Conservation (phyloP, 1,140 invertebrate species). For the Brachionus rotundiformis region DNA sequence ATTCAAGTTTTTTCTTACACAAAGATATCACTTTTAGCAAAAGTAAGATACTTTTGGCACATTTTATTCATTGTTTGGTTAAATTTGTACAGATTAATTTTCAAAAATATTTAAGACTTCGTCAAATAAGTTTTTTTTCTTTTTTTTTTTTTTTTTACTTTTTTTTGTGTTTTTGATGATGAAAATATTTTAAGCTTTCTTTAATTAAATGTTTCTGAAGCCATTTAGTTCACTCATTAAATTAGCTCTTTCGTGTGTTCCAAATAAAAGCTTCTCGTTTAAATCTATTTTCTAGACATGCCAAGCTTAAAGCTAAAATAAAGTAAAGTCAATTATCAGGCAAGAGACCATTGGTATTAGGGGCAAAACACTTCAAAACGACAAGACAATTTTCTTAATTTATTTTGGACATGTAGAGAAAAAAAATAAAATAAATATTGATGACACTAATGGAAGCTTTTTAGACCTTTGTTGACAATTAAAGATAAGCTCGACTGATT, state of each 20-base stretch:
- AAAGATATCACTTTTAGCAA: slow-evolving; percentile 43
- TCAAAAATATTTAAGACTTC: background rate
- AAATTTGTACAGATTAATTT: background rate
- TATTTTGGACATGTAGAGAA: too few species aligned
- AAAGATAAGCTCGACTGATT: too few species aligned
- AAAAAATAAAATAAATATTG: too few species aligned
- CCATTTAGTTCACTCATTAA: background rate
- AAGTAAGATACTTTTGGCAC: slow-evolving; percentile 23
- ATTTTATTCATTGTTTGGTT: background rate
- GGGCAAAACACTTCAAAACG: too few species aligned
- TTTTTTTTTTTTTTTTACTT: background rate
- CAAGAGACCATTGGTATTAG: background rate
- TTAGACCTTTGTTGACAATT: too few species aligned
- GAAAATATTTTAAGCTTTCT: background rate
- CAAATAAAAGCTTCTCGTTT: background rate
- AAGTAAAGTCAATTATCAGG: background rate
- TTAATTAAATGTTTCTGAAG: background rate
- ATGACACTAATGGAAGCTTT: too few species aligned
- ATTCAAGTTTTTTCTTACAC: slow-evolving; percentile 23
- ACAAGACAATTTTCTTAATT: too few species aligned
- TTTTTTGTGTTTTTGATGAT: too few species aligned
- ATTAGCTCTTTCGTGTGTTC: background rate
- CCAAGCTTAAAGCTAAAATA: background rate
- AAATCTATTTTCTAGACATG: background rate
- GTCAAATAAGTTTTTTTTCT: background rate